Base-by-base conservation (phyloP, 2,888 invertebrate genomes). In the Pollenia amentaria region DNA sequence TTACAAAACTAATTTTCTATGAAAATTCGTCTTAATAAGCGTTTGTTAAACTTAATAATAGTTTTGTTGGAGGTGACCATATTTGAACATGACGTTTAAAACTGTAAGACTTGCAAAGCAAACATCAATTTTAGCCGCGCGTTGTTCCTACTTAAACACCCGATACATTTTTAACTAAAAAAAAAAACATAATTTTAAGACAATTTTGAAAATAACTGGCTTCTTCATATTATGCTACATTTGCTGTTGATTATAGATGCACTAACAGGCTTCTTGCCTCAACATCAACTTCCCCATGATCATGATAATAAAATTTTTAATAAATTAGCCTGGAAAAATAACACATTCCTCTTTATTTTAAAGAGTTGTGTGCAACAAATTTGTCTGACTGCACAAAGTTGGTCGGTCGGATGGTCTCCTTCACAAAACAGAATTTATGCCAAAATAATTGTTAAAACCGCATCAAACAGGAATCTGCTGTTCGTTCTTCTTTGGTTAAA, bases 401-500 rank as follows among this genome's bases (percentile, higher is more conserved):
- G 85, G 29, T 29, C 29, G 29, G 29, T 29, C 29, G 6, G 29
- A 6, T 21, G 21, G 60, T 85, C 81, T 77, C 85, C 85, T 85
- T 85, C 81, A 67, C 70, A 75, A 44, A 85, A 62, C 7, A 8
- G 48, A 53, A 79, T 73, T 72, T 69, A 69, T 75, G 76, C 76
- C 85, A 78, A 85, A 81, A 85, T 73, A 77, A 77, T 85, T 81
- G 44, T 80, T 76, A 72, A 80, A 55, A 40, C 64, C 73, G 65
- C 69, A 29, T 72, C 62, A 67, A 81, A 73, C 85, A 81, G 85
- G 85, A 85, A 70, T 80, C 38, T 72, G n/a, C 73, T 46, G 44
- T 64, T 14, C 7, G 42, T 73, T 72, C 6, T 53, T 82, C 46
- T 38, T 65, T 48, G 21, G 42, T 38, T n/a, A 7, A 29, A 2